Evolutionary conservation across 2,113 vertebrate genomes (phyloP).

Genomic region (Poeciliopsis turrubarensis): DNA sequence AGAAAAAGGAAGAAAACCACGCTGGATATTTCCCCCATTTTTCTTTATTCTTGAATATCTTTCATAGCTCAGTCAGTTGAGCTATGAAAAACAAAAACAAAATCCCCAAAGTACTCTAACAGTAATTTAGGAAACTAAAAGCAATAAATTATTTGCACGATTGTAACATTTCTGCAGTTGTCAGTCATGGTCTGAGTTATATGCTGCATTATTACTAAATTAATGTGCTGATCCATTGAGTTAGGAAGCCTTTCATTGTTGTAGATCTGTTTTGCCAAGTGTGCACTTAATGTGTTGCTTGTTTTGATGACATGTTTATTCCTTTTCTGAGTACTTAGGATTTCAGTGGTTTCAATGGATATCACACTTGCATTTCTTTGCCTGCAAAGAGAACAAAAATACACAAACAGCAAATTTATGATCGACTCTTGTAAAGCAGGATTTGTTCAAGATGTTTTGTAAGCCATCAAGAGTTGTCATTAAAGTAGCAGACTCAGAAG

Average conservation of each 20-base stretch:
- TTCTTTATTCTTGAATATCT: conserved; percentile 47
- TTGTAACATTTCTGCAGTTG: neutral
- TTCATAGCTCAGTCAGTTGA: conserved; percentile 42
- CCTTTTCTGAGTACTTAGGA: neutral
- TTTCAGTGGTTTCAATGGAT: neutral
- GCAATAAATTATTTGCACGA: neutral
- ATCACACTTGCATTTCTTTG: neutral
- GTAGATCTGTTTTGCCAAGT: neutral
- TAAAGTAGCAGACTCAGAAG: neutral
- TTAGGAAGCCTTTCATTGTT: neutral
- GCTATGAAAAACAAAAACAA: neutral
- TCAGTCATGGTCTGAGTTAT: neutral
- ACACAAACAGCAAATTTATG: neutral
- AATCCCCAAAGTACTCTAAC: neutral
- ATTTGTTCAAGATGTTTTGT: neutral
- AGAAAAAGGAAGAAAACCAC: conserved; percentile 60
- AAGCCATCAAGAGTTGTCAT: neutral
- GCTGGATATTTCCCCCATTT: conserved; percentile 8
- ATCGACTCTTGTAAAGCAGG: neutral
- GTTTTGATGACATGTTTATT: neutral
- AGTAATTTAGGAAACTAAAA: neutral
- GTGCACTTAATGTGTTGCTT: neutral
- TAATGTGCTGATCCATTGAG: neutral
- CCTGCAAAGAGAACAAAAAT: neutral
- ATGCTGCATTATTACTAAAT: neutral